Base-by-base conservation (phyloP, 2,113 vertebrate genomes). In the Lophochroa leadbeateri region DNA sequence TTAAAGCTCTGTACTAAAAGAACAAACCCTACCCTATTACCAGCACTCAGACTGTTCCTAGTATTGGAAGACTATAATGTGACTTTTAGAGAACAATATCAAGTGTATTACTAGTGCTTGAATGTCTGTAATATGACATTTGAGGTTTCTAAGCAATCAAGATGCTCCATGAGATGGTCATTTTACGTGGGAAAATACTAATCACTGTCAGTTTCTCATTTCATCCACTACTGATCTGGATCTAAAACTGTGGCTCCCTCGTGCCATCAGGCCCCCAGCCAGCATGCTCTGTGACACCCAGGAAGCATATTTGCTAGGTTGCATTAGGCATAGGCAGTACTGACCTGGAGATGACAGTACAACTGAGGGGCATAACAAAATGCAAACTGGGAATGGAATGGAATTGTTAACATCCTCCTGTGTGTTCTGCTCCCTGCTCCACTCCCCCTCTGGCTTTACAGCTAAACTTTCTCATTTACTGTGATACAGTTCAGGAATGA, bases 181-280 rank as follows among this genome's bases (percentile, higher is more conserved):
- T 78, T 96, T 84, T 21, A 49, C 88, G 63, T 29, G 21, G 61
- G 67, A 82, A 71, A 81, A 64, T 37, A 76, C 52, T 63, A 31
- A 91, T 57, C 21, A 5, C 77, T 77, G 65, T 41, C 92, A 89
- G 47, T 64, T 94, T 84, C 83, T 79, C 77, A 95, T 90, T 96
- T 96, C 92, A 95, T 21, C 90, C 86, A 27, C 90, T 82, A 37
- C 88, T 93, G 92, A 52, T 80, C 87, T 86, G 88, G 43, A 93
- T 91, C 87, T 78, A 27, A 46, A 67, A 0, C 19, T 4, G 41
- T 35, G 53, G 35, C 63, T 67, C 81, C 2, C 20, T 17, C 7
- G 37, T 33, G 87, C 3, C 28, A 50, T 18, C 76, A 14, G 71
- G 11, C 28, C 37, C 53, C 53, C 27, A 4, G 3, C 17, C 58